A percentile compares a stretch with the other conserved stretches of the same genome.
Evolutionary conservation across 2,113 vertebrate species (phyloP).

Genomic region (Oreochromis spilurus): DNA sequence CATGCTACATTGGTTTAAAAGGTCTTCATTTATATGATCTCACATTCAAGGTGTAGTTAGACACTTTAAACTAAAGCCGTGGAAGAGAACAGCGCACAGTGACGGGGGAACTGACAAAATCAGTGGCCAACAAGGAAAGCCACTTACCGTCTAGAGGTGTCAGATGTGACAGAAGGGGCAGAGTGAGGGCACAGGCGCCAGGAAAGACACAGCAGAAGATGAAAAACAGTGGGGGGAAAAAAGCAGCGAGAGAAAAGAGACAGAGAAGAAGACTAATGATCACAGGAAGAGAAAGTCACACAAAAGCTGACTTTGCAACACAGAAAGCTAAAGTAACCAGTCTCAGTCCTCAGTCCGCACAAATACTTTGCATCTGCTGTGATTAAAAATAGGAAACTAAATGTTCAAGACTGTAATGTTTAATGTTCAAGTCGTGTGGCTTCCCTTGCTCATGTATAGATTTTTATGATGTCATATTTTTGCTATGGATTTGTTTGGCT

Average conservation of each 20-base stretch:
- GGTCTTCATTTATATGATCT: background rate
- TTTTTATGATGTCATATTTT: background rate
- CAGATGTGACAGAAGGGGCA: conserved; percentile 55
- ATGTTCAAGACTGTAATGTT: background rate
- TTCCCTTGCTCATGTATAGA: background rate
- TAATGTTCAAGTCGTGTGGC: background rate
- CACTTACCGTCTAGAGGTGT: conserved; percentile 75
- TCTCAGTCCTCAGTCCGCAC: background rate
- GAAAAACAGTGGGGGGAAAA: conserved; percentile 36
- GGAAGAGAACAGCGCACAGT: background rate
- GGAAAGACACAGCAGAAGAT: conserved; percentile 68
- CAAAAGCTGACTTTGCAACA: conserved; percentile 11
- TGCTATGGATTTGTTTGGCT: background rate
- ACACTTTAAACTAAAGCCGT: background rate
- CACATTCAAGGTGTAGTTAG: background rate
- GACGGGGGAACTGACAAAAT: conserved; percentile 7
- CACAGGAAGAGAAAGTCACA: conserved; percentile 49
- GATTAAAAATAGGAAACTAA: background rate
- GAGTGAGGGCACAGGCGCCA: conserved; percentile 68
- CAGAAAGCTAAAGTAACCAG: conserved; percentile 19
- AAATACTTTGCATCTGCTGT: background rate
- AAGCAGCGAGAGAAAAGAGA: conserved; percentile 19
- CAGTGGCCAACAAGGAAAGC: conserved; percentile 65
- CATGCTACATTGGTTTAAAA: background rate
- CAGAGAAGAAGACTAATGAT: conserved; percentile 32